These are phyloP conservation scores for Diplazon laetatorius DNA, from an alignment of 2,888 invertebrate genomes.

Conservation along the genomic window DNA sequence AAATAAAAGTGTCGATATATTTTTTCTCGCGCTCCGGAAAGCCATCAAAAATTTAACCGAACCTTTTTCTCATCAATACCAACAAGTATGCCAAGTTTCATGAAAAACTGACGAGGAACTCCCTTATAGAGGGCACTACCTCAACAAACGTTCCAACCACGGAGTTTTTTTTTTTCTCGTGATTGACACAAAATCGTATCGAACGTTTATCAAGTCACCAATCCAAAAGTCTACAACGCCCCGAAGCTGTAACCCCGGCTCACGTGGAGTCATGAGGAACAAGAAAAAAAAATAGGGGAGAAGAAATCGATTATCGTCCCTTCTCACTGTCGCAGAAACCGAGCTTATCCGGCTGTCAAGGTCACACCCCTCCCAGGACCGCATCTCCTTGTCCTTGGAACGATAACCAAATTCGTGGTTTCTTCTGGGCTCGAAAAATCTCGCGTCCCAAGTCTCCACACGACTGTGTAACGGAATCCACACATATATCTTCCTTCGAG, in stretches of 20 bases:
- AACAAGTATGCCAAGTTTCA: no score
- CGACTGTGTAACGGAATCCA: background rate
- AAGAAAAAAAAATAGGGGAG: background rate
- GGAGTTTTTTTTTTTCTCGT: no score
- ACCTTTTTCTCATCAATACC: no score
- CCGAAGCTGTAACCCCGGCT: background rate
- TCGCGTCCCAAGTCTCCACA: background rate
- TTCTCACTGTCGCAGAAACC: background rate
- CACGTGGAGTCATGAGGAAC: no score
- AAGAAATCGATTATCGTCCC: slow-evolving; percentile 42
- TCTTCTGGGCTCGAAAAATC: slow-evolving; percentile 8
- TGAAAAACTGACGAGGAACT: no score
- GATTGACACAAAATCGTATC: no score
- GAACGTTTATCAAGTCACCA: no score
- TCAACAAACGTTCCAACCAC: no score
- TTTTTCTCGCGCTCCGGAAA: no score
- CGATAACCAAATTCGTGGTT: slow-evolving; percentile 49
- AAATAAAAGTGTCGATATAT: no score
- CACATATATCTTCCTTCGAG: slow-evolving; percentile 30
- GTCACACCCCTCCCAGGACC: slow-evolving; percentile 27
- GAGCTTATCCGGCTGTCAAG: slow-evolving; percentile 50
- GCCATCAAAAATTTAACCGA: no score
- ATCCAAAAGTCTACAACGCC: background rate
- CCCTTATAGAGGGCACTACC: no score
- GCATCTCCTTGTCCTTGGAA: slow-evolving; percentile 13